phyloP scores from a whole-genome alignment of 2,888 invertebrate genomes.

The Trissonchulus sp. region DNA sequence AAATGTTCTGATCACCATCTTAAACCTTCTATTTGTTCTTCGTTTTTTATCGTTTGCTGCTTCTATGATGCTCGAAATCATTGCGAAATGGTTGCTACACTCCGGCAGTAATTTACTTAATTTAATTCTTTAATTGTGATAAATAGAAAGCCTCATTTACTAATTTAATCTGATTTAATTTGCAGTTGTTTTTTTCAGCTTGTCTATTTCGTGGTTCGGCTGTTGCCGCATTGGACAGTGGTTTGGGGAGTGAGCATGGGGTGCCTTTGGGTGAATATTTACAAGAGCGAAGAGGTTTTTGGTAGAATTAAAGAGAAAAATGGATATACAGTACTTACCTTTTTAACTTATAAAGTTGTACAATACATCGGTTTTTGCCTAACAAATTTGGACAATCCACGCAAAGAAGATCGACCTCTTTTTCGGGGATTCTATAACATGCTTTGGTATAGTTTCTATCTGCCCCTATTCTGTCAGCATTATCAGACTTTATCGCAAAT shows the following conservation, averaged over 20 bases:
- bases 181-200: slow-evolving; percentile 20
- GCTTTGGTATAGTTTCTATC: slow-evolving; percentile 54
- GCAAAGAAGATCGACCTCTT: background rate
- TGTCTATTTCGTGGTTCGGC: slow-evolving; percentile 12
- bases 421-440: slow-evolving; percentile 44
- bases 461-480: slow-evolving; percentile 55
- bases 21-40: too few relatives aligned
- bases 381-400: slow-evolving; percentile 38
- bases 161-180: too few relatives aligned
- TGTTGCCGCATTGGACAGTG: slow-evolving; percentile 30
- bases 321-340: slow-evolving; percentile 50
- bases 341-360: slow-evolving; percentile 52
- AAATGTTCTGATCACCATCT: too few relatives aligned
- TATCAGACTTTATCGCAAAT: slow-evolving; percentile 51
- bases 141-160: too few relatives aligned
- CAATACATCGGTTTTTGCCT: slow-evolving; percentile 52
- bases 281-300: slow-evolving; percentile 38
- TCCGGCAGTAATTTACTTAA: too few relatives aligned
- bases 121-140: too few relatives aligned
- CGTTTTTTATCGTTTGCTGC: too few relatives aligned
- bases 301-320: too few relatives aligned
- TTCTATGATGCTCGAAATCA: too few relatives aligned
- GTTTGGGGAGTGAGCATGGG: slow-evolving; percentile 48
- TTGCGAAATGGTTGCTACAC: too few relatives aligned
- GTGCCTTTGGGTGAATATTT: slow-evolving; percentile 45